phyloP scores from a whole-genome alignment of 2,113 vertebrate species.

The Toxotes jaculatrix region DNA sequence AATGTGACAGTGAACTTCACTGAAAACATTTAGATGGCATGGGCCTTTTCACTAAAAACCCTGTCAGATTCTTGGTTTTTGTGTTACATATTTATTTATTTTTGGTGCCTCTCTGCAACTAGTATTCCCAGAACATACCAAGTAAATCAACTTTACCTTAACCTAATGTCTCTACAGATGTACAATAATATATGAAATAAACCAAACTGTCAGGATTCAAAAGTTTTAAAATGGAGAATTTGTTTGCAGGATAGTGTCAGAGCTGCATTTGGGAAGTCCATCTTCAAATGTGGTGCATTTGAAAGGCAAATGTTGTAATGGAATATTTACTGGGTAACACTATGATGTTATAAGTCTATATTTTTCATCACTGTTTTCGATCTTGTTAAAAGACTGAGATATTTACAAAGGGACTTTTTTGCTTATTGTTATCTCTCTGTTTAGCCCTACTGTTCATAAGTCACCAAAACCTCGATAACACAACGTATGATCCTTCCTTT shows the following conservation, averaged over 20 bases:
- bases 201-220: conserved; percentile 54
- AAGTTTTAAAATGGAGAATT: conserved; percentile 36
- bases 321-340: conserved; percentile 70
- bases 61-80: conserved; percentile 43
- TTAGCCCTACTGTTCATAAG: conserved; percentile 46
- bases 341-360: conserved; percentile 73
- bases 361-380: conserved; percentile 78
- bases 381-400: conserved; percentile 77
- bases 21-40: conserved; percentile 42
- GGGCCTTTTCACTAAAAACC: conserved; percentile 54
- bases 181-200: conserved; percentile 54
- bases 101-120: conserved; percentile 73
- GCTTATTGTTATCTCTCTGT: conserved; percentile 49
- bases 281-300: conserved; percentile 50
- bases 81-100: conserved; percentile 71
- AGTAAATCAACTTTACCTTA: conserved; percentile 45
- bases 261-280: conserved; percentile 36
- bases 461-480: conserved; percentile 57
- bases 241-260: conserved; percentile 22
- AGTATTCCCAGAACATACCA: conserved; percentile 53
- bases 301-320: conserved; percentile 56
- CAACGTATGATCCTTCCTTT: conserved; percentile 68
- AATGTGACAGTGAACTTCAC: conserved; percentile 67
- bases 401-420: conserved; percentile 63
- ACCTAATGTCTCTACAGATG: conserved; percentile 54